phyloP scores from a whole-genome alignment of 2,888 invertebrate species.

The Zaprionus bogoriensis region DNA sequence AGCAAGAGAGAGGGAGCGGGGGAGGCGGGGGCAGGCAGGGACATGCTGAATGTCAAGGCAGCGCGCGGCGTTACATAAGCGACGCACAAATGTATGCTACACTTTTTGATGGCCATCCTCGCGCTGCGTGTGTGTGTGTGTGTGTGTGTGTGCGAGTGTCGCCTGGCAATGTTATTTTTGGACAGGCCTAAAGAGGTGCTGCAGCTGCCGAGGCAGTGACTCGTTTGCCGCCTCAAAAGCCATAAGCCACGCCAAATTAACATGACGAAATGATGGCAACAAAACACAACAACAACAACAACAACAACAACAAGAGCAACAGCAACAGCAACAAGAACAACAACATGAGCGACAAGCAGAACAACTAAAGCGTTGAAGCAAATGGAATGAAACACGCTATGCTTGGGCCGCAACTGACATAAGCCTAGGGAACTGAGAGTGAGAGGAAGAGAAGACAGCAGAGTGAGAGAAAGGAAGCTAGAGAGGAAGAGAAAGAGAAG shows the following conservation, averaged over 20 bases:
- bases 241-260: constrained; percentile 73
- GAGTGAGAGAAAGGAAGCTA: not conserved
- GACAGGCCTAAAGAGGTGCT: constrained; percentile 29
- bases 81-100: constrained; percentile 74
- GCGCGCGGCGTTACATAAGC: constrained; percentile 60
- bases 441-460: not conserved
- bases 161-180: constrained; percentile 30
- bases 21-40: not conserved
- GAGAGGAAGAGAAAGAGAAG: not conserved
- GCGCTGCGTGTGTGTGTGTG: too few species aligned
- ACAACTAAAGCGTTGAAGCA: constrained; percentile 13
- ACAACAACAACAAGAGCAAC: not conserved
- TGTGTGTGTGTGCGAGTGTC: too few species aligned
- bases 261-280: constrained; percentile 71
- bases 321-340: constrained; percentile 7
- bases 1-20: not conserved
- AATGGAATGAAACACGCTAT: constrained; percentile 9
- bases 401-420: constrained; percentile 4
- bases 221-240: constrained; percentile 62
- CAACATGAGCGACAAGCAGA: not conserved
- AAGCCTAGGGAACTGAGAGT: not conserved
- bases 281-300: constrained; percentile 16
- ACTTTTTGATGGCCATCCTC: constrained; percentile 65
- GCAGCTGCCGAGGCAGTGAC: constrained; percentile 23
- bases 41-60: constrained; percentile 64